These are phyloP conservation scores for Sebastes vulpes DNA, from an alignment of 2,797 vertebrate species.

Conservation along the genomic window DNA sequence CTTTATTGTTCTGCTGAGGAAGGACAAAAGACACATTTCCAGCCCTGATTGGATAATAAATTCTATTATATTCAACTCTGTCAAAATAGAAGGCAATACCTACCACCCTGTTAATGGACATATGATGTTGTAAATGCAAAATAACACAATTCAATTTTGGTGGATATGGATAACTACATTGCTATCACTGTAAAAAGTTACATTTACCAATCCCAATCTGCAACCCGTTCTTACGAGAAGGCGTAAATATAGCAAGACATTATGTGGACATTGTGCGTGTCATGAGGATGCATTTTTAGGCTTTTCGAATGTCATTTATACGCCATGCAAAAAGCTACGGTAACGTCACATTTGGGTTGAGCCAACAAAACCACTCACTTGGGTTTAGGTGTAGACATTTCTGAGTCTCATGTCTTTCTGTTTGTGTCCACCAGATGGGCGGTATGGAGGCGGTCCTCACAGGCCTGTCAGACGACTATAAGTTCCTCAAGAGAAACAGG, in stretches of 20 bases:
- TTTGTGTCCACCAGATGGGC: slow-evolving; percentile 90
- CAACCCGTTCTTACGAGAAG: too few relatives aligned
- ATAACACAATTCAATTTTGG: background rate
- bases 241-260: too few relatives aligned
- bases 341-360: too few relatives aligned
- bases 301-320: too few relatives aligned
- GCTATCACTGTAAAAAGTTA: background rate
- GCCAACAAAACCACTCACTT: too few relatives aligned
- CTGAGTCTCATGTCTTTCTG: background rate
- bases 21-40: background rate
- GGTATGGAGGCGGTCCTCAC: slow-evolving; percentile 99
- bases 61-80: background rate
- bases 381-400: background rate
- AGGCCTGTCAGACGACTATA: slow-evolving; percentile 95
- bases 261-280: too few relatives aligned
- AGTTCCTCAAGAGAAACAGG: slow-evolving; percentile 93
- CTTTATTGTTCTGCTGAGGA: background rate
- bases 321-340: too few relatives aligned
- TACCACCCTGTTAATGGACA: background rate
- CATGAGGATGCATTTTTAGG: too few relatives aligned
- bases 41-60: background rate
- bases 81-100: background rate
- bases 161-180: background rate
- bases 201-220: background rate
- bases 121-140: background rate